A percentile compares a stretch with the other conserved stretches of the same genome.
phyloP scores from a whole-genome alignment of 2,888 invertebrate species.

The Clostera curtula region DNA sequence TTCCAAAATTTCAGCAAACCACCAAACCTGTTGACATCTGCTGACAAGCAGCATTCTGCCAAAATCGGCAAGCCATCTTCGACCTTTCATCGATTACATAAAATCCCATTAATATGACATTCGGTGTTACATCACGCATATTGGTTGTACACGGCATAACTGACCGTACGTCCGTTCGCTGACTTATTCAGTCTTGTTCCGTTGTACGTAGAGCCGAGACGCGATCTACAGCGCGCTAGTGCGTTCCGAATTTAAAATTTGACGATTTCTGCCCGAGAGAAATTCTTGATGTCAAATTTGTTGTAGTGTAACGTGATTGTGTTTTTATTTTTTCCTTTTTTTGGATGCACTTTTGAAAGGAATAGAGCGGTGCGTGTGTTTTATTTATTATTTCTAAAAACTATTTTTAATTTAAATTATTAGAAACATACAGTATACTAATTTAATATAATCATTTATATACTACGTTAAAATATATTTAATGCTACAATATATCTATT shows the following conservation, averaged over 20 bases:
- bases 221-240: constrained; percentile 11
- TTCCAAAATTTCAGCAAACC: no score
- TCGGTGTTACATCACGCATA: constrained; percentile 23
- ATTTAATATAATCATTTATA: no score
- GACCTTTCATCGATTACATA: constrained; percentile 27
- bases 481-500: no score
- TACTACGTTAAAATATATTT: no score
- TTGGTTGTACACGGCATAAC: constrained; percentile 13
- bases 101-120: constrained; percentile 25
- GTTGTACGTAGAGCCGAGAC: constrained; percentile 19
- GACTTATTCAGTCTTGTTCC: constrained; percentile 27
- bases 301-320: constrained; percentile 29
- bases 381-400: not conserved
- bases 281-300: constrained; percentile 46
- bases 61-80: constrained; percentile 18
- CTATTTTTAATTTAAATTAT: not conserved
- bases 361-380: constrained; percentile 17
- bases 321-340: constrained; percentile 17
- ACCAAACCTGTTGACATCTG: no score
- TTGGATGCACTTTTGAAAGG: constrained; percentile 25
- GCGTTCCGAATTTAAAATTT: constrained; percentile 27
- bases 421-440: no score
- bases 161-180: constrained; percentile 8
- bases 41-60: no score
- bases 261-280: constrained; percentile 45